Conservation (phyloP, 1,140 invertebrate species). For the Cecropterus lyciades region DNA sequence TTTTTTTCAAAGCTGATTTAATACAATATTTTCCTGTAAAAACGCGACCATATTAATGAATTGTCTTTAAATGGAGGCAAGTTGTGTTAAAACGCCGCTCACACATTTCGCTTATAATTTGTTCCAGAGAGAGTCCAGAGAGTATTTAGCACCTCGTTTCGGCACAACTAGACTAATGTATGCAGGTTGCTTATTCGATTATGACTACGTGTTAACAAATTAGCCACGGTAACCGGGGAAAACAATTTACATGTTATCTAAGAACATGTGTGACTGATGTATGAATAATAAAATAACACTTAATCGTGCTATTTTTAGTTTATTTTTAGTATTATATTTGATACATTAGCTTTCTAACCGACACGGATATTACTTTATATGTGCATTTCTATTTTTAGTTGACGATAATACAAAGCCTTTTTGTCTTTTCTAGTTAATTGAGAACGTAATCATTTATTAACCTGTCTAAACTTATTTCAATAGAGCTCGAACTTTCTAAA, state of each 20-base stretch:
- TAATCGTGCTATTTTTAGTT: too few relatives aligned
- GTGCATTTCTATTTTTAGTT: too few relatives aligned
- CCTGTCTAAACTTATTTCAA: too few relatives aligned
- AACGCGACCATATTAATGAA: not conserved
- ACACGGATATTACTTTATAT: too few relatives aligned
- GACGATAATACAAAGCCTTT: too few relatives aligned
- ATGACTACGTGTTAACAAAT: conserved; percentile 1
- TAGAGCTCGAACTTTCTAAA: too few relatives aligned
- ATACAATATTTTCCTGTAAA: not conserved
- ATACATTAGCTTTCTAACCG: too few relatives aligned
- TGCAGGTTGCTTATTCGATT: conserved; percentile 7
- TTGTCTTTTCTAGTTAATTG: too few relatives aligned
- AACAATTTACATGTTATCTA: not conserved
- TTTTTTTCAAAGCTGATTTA: too few relatives aligned
- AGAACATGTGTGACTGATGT: not conserved
- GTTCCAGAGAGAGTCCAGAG: conserved; percentile 22
- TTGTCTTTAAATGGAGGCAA: not conserved
- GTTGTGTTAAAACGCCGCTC: not conserved
- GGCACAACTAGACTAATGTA: conserved; percentile 7
- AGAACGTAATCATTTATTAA: too few relatives aligned
- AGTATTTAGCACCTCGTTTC: conserved; percentile 17
- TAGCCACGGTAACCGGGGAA: not conserved
- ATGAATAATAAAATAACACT: not conserved
- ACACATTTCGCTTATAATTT: conserved; percentile 4
- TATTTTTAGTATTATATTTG: too few relatives aligned